phyloP scores from a whole-genome alignment of 1,140 invertebrate species.

The Drosophila sulfurigaster region DNA sequence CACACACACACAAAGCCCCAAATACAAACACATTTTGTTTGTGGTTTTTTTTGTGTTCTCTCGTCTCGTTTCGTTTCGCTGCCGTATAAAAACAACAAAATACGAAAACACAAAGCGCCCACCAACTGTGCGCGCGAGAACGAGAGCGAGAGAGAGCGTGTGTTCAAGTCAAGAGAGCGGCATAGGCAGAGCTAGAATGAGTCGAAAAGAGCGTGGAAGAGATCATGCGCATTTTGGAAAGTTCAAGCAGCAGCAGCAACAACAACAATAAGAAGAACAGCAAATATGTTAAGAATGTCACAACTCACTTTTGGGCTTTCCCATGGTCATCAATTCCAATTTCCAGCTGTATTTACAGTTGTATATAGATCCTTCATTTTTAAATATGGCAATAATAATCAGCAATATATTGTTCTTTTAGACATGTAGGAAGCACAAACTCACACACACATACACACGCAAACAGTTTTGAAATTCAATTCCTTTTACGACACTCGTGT shows the following conservation, averaged over 20 bases:
- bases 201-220: slow-evolving; percentile 4
- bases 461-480: slow-evolving; percentile 24
- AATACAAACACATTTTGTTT: slow-evolving; percentile 33
- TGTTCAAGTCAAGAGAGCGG: background rate
- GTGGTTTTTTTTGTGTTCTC: background rate
- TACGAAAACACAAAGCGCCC: slow-evolving; percentile 62
- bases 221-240: slow-evolving; percentile 63
- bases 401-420: background rate
- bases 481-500: slow-evolving; percentile 20
- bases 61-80: background rate
- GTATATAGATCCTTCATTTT: background rate
- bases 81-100: slow-evolving; percentile 68
- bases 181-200: background rate
- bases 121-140: slow-evolving; percentile 11
- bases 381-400: slow-evolving; percentile 7
- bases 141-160: background rate
- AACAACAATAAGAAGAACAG: slow-evolving; percentile 32
- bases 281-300: slow-evolving; percentile 47
- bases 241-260: slow-evolving; percentile 36
- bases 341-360: slow-evolving; percentile 1
- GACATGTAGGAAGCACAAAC: slow-evolving; percentile 9
- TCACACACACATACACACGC: too few species aligned
- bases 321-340: slow-evolving; percentile 8
- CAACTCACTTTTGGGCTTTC: slow-evolving; percentile 7
- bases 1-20: slow-evolving; percentile 14